Evolutionary conservation across 1,140 invertebrate genomes (phyloP), one percentile per base, ranked within the genome.

Genomic region (Solen grandis): DNA sequence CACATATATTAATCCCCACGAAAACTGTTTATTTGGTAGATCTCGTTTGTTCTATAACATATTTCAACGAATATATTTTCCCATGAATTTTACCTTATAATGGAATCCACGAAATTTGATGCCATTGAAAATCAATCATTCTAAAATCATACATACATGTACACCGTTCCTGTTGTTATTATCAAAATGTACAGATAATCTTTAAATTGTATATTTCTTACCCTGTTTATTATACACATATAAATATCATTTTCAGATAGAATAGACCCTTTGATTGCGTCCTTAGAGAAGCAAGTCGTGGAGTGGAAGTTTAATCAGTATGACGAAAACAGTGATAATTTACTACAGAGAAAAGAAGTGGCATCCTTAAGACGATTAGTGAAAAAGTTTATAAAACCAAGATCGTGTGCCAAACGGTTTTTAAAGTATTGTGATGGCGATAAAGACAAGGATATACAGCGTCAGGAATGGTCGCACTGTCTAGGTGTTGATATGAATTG

Each of bases 251-350:
- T 77, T 77, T 55, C 74, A 77, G 74, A 77, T 41, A 54, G 55
- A 8, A 35, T 65, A 52, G 77, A 80, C 69, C n/a, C 59, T 14
- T 29, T 54, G 19, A 68, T 68, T 16, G 68, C 60, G 8, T 59
- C 41, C 10, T 50, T 75, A 35, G 85, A 87, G 38, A 88, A 87
- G 62, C 70, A 82, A 50, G 87, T 90, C 0, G 88, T 97, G 14
- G 94, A 96, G 59, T 98, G 97, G 97, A 98, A 98, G 90, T 99
- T 98, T 88, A 90, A 93, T 0, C 93, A 95, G 52, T 93, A 98
- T 86, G 97, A 99, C 92, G 90, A 91, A 29, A 95, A 98, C 91
- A 93, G 93, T 14, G 96, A 97, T 90, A 94, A 94, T 29, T 92
- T 93, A 54, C 91, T 99, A 68, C 95, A 96, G 86, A 95, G 95